Percentiles rank a stretch among this genome's conserved stretches.
Conservation (phyloP, 35 echinoderm and acorn worm species). For the Apostichopus japonicus region DNA sequence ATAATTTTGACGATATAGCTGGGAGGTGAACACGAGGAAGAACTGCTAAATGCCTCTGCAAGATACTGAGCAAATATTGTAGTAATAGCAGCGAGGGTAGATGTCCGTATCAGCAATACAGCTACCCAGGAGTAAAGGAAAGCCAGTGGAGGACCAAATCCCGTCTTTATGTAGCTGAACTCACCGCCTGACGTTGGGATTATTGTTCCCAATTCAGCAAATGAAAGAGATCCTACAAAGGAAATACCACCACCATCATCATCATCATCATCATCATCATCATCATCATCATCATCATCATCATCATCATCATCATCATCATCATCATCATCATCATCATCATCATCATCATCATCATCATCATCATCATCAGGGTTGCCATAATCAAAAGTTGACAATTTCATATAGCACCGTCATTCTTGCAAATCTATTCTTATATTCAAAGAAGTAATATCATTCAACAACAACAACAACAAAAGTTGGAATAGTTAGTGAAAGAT, state of each 20-base stretch:
- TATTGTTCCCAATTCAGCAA: conserved; percentile 88
- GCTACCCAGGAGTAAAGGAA: conserved; percentile 85
- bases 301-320: not conserved
- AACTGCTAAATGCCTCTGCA: not conserved
- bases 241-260: not conserved
- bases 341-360: not conserved
- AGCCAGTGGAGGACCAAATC: conserved; percentile 70
- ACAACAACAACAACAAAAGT: too few relatives aligned
- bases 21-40: conserved; percentile 30
- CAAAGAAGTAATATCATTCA: too few relatives aligned
- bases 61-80: conserved; percentile 63
- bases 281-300: not conserved
- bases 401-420: too few relatives aligned
- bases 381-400: too few relatives aligned
- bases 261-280: not conserved
- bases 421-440: too few relatives aligned
- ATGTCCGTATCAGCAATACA: conserved; percentile 69
- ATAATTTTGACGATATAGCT: conserved; percentile 22
- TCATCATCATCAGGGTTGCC: not conserved
- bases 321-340: not conserved
- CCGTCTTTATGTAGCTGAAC: conserved; percentile 73
- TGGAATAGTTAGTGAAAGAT: too few relatives aligned
- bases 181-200: conserved; percentile 89
- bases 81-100: conserved; percentile 69
- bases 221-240: conserved; percentile 73